Base-by-base conservation (phyloP, 1,140 invertebrate species). In the Psilanteris sp. region DNA sequence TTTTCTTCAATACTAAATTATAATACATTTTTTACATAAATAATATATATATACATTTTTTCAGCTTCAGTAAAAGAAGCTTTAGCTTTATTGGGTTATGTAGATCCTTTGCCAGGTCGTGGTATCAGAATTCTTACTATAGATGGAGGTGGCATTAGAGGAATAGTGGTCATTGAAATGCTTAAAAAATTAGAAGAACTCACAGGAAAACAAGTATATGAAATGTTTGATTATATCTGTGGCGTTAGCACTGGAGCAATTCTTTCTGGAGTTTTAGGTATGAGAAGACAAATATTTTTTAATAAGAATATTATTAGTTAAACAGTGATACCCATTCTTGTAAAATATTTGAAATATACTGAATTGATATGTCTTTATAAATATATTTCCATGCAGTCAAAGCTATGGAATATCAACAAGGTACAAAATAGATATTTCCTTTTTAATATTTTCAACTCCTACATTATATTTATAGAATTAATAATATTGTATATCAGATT, bases 181-280 rank as follows among this genome's bases (percentile, higher is more conserved):
- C 84, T 97, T 27, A 91, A 92, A 57, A 92, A 93, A 74, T 84
- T 97, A 7, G 95, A 97, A 87, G 85, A 91, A 71, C 77, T 93
- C 3, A 94, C 93, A 13, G 92, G 93, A 0, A 91, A 91, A 73
- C 88, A 84, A 66, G 90, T 93, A 11, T 84, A 91, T 77, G 91
- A 94, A 74, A 86, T 94, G 83, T 98, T 98, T 88, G 97, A 98
- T 88, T 94, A 94, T 64, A 94, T 98, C 74, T 95, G 95, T 81
- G 97, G 97, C 4, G 96, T 98, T 7, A 96, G 95, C 81, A 97
- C 96, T 2, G 96, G 96, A 36, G 93, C 94, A 7, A 94, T 95
- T 73, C 88, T 95, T 9, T 91, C 92, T 4, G 90, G 91, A 75
- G 90, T 92, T 48, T 87, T 95, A 80, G 92, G 92, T 92, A 86